Conservation (phyloP, 2,888 invertebrate species). For the Megaustenia siamemsis region DNA sequence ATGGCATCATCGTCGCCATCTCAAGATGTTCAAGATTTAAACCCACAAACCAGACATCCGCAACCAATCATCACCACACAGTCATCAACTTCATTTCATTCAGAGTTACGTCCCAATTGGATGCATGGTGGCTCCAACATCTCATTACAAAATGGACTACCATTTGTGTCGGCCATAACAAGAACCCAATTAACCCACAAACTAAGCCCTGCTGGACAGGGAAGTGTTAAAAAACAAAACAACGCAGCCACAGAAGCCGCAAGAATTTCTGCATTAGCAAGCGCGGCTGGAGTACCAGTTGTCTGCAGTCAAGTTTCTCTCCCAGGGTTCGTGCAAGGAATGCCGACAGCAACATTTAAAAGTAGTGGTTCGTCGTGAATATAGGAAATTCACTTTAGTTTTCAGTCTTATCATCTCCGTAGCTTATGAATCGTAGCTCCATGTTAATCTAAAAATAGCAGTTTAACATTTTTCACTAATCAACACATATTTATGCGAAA, state of each 20-base stretch:
- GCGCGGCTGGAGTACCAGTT: slow-evolving; percentile 47
- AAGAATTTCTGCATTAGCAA: slow-evolving; percentile 44
- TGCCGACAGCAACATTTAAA: slow-evolving; percentile 47
- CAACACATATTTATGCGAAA: not conserved
- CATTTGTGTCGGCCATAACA: slow-evolving; percentile 23
- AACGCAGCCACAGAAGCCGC: slow-evolving; percentile 44
- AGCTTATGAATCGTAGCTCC: not conserved
- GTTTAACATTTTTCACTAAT: not conserved
- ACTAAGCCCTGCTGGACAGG: slow-evolving; percentile 47
- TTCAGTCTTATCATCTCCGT: not conserved
- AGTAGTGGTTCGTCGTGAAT: slow-evolving; percentile 46
- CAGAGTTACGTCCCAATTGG: slow-evolving; percentile 34
- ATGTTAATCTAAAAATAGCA: not conserved
- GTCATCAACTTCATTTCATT: slow-evolving; percentile 29
- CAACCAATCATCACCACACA: slow-evolving; percentile 29
- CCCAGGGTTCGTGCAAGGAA: slow-evolving; percentile 38
- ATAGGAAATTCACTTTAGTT: not conserved
- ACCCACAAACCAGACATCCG: slow-evolving; percentile 2
- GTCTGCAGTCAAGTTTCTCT: slow-evolving; percentile 49
- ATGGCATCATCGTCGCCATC: slow-evolving; percentile 2
- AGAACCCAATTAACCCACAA: slow-evolving; percentile 12
- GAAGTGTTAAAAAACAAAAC: slow-evolving; percentile 34
- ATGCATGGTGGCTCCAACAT: not conserved
- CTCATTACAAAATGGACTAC: slow-evolving; percentile 48
- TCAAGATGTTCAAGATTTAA: slow-evolving; percentile 5